Evolutionary conservation across 2,113 vertebrate species (phyloP).

Genomic region (Menura novaehollandiae): DNA sequence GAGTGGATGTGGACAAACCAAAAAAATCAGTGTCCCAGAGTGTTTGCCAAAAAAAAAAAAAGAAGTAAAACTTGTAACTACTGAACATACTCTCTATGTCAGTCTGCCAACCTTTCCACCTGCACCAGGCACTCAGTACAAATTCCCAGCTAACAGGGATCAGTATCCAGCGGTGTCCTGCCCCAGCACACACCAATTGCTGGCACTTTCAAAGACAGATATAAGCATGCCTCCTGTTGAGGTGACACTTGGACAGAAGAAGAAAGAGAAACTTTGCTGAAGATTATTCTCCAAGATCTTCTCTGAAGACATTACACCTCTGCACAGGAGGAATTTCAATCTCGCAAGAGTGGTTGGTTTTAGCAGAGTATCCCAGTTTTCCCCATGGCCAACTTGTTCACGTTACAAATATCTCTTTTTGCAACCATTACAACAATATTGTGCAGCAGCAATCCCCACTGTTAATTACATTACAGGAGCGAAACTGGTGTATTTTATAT

Average conservation of each 20-base stretch:
- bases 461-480: neutral
- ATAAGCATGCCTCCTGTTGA: fast-evolving
- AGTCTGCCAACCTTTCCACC: neutral
- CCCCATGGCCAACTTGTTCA: neutral
- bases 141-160: neutral
- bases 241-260: fast-evolving
- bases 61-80: neutral
- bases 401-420: neutral
- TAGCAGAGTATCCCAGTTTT: neutral
- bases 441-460: neutral
- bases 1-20: neutral
- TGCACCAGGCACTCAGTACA: neutral
- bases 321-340: neutral
- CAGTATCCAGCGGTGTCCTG: neutral
- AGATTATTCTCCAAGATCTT: neutral
- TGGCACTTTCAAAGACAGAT: neutral
- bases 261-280: neutral
- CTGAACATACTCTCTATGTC: neutral
- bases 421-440: too few relatives aligned
- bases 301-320: neutral
- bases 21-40: neutral
- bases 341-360: fast-evolving
- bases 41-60: neutral
- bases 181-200: fast-evolving
- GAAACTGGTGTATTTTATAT: neutral